A percentile compares a stretch with the other conserved stretches of the same genome.
phyloP scores from a whole-genome alignment of 2,113 vertebrate genomes.

The Sprattus sprattus region DNA sequence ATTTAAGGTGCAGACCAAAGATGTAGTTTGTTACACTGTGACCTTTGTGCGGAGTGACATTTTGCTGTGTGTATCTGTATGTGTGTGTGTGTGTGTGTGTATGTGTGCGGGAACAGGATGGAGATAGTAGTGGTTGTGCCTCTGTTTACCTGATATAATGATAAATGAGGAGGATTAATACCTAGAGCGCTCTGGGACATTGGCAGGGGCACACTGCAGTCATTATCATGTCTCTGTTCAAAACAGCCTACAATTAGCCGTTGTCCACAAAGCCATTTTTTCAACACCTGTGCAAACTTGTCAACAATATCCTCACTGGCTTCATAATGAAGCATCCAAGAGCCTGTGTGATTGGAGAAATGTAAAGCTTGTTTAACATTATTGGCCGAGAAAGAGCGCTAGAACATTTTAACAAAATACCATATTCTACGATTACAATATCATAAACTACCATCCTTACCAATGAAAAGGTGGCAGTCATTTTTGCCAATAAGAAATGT shows the following conservation, averaged over 20 bases:
- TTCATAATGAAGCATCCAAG: neutral
- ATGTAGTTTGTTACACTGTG: neutral
- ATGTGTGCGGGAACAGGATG: neutral
- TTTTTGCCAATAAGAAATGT: no score
- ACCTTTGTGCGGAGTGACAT: neutral
- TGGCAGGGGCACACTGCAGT: slow-evolving; percentile 56
- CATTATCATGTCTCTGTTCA: slow-evolving; percentile 65
- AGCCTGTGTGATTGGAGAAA: neutral
- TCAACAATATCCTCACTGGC: neutral
- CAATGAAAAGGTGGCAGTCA: neutral
- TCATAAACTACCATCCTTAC: neutral
- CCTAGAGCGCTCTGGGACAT: slow-evolving; percentile 58
- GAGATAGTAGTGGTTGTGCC: slow-evolving; percentile 35
- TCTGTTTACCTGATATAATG: slow-evolving; percentile 68
- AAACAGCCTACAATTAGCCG: slow-evolving; percentile 52
- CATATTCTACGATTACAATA: neutral
- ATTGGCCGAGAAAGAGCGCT: neutral
- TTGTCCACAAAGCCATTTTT: slow-evolving; percentile 57
- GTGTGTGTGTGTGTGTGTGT: neutral
- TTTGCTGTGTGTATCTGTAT: neutral
- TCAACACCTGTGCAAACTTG: slow-evolving; percentile 60
- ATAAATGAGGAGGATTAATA: slow-evolving; percentile 70
- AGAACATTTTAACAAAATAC: no score
- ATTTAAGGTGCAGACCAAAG: neutral
- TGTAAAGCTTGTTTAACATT: neutral